Conservation (phyloP, 2,888 invertebrate genomes). For the Norana najaformis region DNA sequence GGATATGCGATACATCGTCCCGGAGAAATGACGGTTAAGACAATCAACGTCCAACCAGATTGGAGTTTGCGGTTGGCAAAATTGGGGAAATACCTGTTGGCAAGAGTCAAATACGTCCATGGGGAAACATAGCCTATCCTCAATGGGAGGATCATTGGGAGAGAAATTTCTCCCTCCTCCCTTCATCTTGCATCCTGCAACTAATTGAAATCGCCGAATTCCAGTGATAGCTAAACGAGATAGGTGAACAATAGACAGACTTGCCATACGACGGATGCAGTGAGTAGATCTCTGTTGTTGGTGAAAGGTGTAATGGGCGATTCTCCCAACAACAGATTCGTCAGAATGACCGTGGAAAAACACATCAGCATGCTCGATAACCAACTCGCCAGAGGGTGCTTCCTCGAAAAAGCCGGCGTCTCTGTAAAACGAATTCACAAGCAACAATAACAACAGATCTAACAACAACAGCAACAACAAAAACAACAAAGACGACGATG, state of each 20-base stretch:
- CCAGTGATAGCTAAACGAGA: no score
- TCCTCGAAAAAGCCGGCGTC: constrained; percentile 76
- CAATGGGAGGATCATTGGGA: background rate
- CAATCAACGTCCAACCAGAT: background rate
- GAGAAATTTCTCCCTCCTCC: background rate
- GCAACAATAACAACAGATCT: background rate
- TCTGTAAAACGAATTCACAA: background rate
- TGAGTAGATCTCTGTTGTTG: constrained; percentile 87
- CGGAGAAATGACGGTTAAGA: no score
- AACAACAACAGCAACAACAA: no score
- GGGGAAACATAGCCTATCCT: background rate
- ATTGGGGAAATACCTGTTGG: background rate
- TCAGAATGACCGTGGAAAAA: constrained; percentile 94
- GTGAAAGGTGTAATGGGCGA: constrained; percentile 92
- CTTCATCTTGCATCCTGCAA: background rate
- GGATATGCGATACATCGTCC: no score
- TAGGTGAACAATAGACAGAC: constrained; percentile 45
- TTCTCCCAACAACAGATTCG: constrained; percentile 91
- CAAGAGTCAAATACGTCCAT: background rate
- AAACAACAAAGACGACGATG: background rate
- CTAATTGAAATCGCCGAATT: no score
- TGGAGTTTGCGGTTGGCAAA: background rate
- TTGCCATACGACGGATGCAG: constrained; percentile 91
- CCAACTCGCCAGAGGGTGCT: constrained; percentile 97
- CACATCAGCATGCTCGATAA: constrained; percentile 95